Percentiles rank a stretch among this genome's conserved stretches.
Conservation (phyloP, 1,140 invertebrate species). For the Drosophila navojoa region DNA sequence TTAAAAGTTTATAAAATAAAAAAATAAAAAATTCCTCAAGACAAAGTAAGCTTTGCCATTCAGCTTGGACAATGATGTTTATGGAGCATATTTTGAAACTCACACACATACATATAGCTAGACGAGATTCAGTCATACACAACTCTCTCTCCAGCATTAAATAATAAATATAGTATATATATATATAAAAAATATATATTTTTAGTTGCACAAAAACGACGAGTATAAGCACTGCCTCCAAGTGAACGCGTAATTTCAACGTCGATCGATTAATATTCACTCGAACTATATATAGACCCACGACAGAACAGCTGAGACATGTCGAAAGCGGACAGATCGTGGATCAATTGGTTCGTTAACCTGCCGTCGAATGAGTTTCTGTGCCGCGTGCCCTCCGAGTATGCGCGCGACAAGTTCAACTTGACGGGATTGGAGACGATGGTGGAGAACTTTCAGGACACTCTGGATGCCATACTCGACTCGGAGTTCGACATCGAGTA, state of each 20-base stretch:
- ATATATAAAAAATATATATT: neutral
- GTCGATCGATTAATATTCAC: too few relatives aligned
- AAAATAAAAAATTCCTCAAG: neutral
- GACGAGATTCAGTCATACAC: conserved; percentile 1
- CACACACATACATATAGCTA: neutral
- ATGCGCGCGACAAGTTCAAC: conserved; percentile 54
- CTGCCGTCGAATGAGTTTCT: conserved; percentile 46
- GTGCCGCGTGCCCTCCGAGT: conserved; percentile 56
- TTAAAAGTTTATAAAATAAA: too few relatives aligned
- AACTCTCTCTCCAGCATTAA: neutral
- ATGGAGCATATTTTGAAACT: neutral
- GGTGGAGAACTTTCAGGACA: conserved; percentile 23
- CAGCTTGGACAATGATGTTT: neutral
- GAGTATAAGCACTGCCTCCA: neutral
- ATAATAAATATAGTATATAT: neutral
- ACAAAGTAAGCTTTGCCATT: neutral
- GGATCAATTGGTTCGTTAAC: conserved; percentile 56
- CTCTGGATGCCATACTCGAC: conserved; percentile 37
- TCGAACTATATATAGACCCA: too few relatives aligned
- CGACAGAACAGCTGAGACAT: neutral
- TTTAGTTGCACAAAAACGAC: neutral
- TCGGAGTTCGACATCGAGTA: conserved; percentile 10
- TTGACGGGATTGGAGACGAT: conserved; percentile 39
- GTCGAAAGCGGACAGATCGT: conserved; percentile 35
- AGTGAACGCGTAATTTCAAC: neutral